Base-by-base conservation (phyloP, 2,888 invertebrate genomes). In the Dryomyza anilis region DNA sequence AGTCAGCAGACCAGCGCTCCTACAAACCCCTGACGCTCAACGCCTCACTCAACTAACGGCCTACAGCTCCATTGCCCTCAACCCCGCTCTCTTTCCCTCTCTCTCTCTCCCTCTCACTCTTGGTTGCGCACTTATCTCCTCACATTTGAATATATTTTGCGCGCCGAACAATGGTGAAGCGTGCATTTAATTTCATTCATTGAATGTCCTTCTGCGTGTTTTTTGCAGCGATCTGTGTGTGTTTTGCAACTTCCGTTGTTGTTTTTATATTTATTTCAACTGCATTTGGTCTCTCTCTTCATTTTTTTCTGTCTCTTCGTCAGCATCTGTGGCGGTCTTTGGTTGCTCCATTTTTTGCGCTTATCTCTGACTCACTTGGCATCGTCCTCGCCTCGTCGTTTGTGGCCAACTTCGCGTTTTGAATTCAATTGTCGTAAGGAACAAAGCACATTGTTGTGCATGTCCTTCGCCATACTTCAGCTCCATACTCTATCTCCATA, bases 181-280 rank as follows among this genome's bases (percentile, higher is more conserved):
- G 64, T 70, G 70, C 68, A 68, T 70, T 70, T 70, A 70, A 70
- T 70, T 67, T 70, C 67, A 69, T 70, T 69, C 69, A 69, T 70
- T 66, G 67, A 69, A 66, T 69, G 65, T 63, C 63, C 65, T 69
- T 65, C 60, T 52, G 14, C n/a, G n/a, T n/a, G 1, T 12, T 30
- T 12, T 39, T n/a, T 6, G 33, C 33, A 6, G 12, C 27, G 12
- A 3, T 50, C 23, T 50, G 25, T 27, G n/a, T n/a, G 4, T 14
- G n/a, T n/a, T n/a, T n/a, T n/a, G n/a, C n/a, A n/a, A n/a, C n/a
- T n/a, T n/a, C n/a, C n/a, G n/a, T n/a, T n/a, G n/a, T n/a, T 46
- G 8, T 4, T n/a, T 23, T 29, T 52, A 27, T 29, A 14, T 29
- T 16, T 27, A 14, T n/a, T n/a, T 52, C 8, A n/a, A 10, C 14